Conservation (phyloP, 2,113 vertebrate species). For the Phrynocephalus versicolor region DNA sequence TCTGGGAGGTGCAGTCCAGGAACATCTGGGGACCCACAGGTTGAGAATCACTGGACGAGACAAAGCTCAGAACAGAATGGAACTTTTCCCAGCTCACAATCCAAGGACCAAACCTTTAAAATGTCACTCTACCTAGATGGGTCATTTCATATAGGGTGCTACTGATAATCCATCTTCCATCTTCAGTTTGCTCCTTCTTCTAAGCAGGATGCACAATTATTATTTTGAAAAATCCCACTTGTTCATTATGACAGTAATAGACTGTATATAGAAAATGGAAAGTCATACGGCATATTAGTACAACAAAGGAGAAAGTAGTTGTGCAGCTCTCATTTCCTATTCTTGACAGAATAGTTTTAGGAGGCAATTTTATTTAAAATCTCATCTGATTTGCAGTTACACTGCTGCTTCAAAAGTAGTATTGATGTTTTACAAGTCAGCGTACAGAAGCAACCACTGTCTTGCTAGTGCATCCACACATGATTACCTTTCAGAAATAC, state of each 20-base stretch:
- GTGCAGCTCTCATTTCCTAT: slow-evolving; percentile 56
- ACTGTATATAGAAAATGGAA: slow-evolving; percentile 54
- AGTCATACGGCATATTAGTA: slow-evolving; percentile 12
- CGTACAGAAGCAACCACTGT: slow-evolving; percentile 55
- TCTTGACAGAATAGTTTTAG: slow-evolving; percentile 60
- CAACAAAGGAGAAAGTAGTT: slow-evolving; percentile 43
- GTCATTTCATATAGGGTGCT: no score
- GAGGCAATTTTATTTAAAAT: slow-evolving; percentile 67
- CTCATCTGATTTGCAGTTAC: slow-evolving; percentile 47
- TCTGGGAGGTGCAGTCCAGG: no score
- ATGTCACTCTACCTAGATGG: background rate
- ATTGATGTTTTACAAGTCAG: slow-evolving; percentile 31
- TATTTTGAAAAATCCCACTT: slow-evolving; percentile 19
- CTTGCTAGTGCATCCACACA: slow-evolving; percentile 70
- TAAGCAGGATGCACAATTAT: background rate
- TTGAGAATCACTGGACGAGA: no score
- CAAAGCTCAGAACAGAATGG: background rate
- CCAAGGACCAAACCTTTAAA: background rate
- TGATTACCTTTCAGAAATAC: slow-evolving; percentile 74
- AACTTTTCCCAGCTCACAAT: background rate
- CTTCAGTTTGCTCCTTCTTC: slow-evolving; percentile 18
- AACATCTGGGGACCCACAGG: no score
- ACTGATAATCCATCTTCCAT: background rate
- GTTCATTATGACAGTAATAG: slow-evolving; percentile 28
- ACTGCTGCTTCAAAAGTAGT: slow-evolving; percentile 50